Conservation (phyloP, 2,113 vertebrate genomes). For the Okapia johnstoni region DNA sequence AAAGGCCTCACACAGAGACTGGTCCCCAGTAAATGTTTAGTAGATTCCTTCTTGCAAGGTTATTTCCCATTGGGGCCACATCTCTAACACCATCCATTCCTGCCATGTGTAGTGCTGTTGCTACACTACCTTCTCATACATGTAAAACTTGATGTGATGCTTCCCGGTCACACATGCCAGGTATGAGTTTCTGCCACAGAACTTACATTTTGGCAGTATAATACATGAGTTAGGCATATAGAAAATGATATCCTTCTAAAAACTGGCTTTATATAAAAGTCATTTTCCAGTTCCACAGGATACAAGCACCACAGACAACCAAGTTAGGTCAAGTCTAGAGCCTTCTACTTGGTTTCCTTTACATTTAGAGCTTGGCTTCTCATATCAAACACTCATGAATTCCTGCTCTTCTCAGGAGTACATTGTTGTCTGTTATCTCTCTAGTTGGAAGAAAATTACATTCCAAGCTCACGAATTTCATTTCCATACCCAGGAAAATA, state of each 20-base stretch:
- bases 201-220: background rate
- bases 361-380: background rate
- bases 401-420: background rate
- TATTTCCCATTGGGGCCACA: background rate
- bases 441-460: background rate
- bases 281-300: background rate
- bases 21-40: background rate
- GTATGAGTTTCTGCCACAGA: background rate
- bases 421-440: background rate
- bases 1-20: background rate
- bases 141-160: background rate
- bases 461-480: background rate
- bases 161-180: background rate
- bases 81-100: background rate
- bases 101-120: rapidly evolving
- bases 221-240: background rate
- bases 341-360: background rate
- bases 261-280: background rate
- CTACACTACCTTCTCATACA: background rate
- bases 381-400: background rate
- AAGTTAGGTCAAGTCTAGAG: background rate
- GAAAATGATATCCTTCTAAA: background rate
- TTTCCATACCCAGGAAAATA: background rate
- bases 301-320: background rate
- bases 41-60: background rate